Base-by-base conservation (phyloP, 2,797 vertebrate species). In the Neostethus bicornis region DNA sequence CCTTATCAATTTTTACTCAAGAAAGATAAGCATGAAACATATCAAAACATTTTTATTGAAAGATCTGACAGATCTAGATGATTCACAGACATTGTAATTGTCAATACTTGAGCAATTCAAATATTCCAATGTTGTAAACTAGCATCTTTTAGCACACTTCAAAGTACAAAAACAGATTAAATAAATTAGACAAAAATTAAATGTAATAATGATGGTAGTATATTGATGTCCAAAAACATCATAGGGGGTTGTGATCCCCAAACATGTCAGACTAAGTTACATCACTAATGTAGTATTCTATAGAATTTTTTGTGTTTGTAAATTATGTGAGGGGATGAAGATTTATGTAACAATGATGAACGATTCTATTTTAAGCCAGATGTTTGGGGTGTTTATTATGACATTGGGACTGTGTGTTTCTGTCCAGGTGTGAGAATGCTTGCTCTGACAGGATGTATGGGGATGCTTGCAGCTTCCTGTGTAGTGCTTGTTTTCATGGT, bases 401-500 rank as follows among this genome's bases (percentile, higher is more conserved):
- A n/a, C 17, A 10, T 3, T 31, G 24, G 31, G 24, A 47, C 39
- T 44, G 13, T 51, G 4, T 48, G 44, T 54, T 13, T 23, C 45
- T 37, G n/a, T 32, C 47, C 90, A 99, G 96, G 77, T 99, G 97
- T 82, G 93, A 95, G 49, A 77, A 68, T 20, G 70, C 77, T 61
- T 98, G 97, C 66, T 72, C 92, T 0, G 0, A 23, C 0, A 90
- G 93, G 56, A 94, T 81, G 14, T 98, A 93, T 2, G 96, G 97
- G 2, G 90, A 93, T 0, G 85, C 72, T 42, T 99, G 97, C 69
- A 60, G 38, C 65, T 91, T 89, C 53, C 64, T 63, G 61, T 99
- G 97, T 57, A 80, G 89, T 0, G 69, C 86, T 20, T 98, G 97
- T 68, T 51, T 90, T 68, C 86, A 87, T 0, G 97, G 97, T 10